phyloP scores from a whole-genome alignment of 1,140 invertebrate genomes.

The Pseudobourletiella spinata region DNA sequence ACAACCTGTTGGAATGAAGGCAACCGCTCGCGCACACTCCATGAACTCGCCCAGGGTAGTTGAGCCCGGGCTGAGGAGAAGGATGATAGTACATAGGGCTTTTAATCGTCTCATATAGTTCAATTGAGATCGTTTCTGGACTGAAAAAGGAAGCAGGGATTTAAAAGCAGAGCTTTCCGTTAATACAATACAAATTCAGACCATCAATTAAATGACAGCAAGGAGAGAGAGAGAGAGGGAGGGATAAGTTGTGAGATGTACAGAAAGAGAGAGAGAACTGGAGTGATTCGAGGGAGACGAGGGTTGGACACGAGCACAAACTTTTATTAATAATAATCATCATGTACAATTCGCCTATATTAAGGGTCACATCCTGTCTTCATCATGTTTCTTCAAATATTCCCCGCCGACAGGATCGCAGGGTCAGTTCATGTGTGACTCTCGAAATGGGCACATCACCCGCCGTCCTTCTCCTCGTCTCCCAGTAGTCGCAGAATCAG shows the following conservation, averaged over 20 bases:
- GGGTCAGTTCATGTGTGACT: slow-evolving; percentile 20
- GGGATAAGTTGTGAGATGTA: no score
- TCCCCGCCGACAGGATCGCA: slow-evolving; percentile 6
- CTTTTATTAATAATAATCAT: slow-evolving; percentile 29
- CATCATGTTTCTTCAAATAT: slow-evolving; percentile 20
- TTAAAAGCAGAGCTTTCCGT: neutral
- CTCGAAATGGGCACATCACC: neutral
- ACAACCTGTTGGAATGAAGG: no score
- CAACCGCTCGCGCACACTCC: no score
- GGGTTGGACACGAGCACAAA: neutral
- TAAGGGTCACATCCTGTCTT: slow-evolving; percentile 35
- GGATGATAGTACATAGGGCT: slow-evolving; percentile 3
- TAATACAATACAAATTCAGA: neutral
- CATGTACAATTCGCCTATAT: slow-evolving; percentile 18
- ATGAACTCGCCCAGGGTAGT: no score
- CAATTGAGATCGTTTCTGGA: slow-evolving; percentile 10
- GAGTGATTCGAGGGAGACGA: no score
- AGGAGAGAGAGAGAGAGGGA: no score
- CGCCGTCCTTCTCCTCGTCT: neutral
- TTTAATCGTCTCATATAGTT: slow-evolving; percentile 24
- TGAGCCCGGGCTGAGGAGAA: neutral
- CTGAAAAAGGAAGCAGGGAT: slow-evolving; percentile 8
- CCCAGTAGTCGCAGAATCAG: no score
- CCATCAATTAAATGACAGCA: no score
- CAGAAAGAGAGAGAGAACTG: no score